Conservation (phyloP, 2,797 vertebrate genomes). For the Parauchenoglanis ngamensis region DNA sequence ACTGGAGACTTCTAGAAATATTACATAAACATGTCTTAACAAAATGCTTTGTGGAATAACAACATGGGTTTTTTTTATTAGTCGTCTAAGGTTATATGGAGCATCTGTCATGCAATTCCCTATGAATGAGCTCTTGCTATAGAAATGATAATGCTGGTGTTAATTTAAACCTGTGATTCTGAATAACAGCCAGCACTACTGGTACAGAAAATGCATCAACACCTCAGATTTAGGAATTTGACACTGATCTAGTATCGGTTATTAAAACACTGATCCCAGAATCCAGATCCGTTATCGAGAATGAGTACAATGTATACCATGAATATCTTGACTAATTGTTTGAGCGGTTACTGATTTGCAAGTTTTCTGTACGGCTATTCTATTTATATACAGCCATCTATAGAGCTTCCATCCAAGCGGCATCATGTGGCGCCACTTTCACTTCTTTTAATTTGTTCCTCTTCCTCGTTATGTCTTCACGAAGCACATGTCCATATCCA, state of each 20-base stretch:
- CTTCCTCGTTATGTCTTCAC: background rate
- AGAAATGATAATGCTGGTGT: background rate
- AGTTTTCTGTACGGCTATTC: background rate
- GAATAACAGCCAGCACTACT: background rate
- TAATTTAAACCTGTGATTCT: background rate
- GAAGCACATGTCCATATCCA: background rate
- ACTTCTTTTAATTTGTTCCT: background rate
- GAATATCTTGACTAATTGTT: background rate
- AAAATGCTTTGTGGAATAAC: background rate
- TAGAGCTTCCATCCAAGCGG: background rate
- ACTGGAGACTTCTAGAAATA: background rate
- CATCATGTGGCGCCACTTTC: background rate
- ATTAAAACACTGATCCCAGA: background rate
- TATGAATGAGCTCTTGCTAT: background rate
- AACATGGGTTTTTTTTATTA: background rate
- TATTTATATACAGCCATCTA: too few species aligned
- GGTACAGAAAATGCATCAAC: background rate
- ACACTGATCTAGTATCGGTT: background rate
- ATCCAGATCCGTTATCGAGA: background rate
- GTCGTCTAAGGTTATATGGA: background rate
- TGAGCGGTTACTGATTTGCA: background rate
- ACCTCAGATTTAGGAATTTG: background rate
- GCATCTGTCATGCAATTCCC: background rate
- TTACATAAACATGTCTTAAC: background rate
- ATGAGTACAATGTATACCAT: background rate